Evolutionary conservation across 2,113 vertebrate genomes (phyloP), one percentile per base, ranked within the genome.

Genomic region (Clarias magur): DNA sequence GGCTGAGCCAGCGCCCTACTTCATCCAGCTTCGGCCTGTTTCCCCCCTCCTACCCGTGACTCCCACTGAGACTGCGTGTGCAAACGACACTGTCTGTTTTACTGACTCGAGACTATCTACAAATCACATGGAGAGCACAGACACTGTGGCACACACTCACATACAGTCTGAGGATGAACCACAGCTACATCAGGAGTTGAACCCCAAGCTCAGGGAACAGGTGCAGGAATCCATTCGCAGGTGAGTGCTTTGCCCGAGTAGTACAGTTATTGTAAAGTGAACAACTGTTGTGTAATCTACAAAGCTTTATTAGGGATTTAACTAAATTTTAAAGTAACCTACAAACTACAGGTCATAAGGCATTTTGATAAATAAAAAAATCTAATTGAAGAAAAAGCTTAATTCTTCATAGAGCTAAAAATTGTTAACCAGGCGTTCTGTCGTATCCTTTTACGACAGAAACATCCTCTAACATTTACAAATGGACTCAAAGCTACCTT

Each of bases 1-100:
- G 57, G 89, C 90, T 12, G 95, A 96, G 25, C 92, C 95, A 23
- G 88, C 94, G 19, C 94, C 95, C 0, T 96, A 97, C 90, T 97
- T 96, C 91, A 92, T 89, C 86, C 95, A 95, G 89, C 91, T 96
- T 56, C 86, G 30, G 75, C 89, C 88, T 48, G 67, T 88, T 88
- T 89, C 91, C 94, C 79, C 85, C 4, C 63, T 89, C 27, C 23
- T 53, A 88, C 85, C 91, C 90, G 79, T 87, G 90, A 0, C 73
- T 42, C 27, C 16, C 6, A 53, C 53, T 10, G 19, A 34, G 65
- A 9, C 17, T 6, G 5, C 67, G 34, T 1, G 54, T 4, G 0
- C 85, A 87, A 11, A 54, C n/a, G 0, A 21, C 1, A 48, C 70
- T 57, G 21, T 89, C 27, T n/a, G 15, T 53, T 25, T 25, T 19